Conservation (phyloP, 2,888 invertebrate species). For the Exocentrus adspersus region DNA sequence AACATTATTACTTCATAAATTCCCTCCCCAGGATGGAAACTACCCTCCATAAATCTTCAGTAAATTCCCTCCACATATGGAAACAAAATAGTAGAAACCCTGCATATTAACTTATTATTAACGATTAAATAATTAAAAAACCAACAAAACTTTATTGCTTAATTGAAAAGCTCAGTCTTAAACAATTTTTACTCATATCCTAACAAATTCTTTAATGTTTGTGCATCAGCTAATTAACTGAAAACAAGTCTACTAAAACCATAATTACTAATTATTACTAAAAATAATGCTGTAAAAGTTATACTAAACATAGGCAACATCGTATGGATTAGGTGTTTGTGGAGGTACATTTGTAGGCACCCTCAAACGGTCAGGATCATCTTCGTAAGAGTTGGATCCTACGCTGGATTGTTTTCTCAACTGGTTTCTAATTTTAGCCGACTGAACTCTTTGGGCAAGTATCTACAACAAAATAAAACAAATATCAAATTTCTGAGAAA, state of each 20-base stretch:
- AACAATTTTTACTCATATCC: constrained; percentile 4
- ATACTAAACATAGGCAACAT: constrained; percentile 36
- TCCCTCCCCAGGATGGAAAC: no score
- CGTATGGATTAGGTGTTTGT: constrained; percentile 39
- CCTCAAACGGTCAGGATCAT: constrained; percentile 47
- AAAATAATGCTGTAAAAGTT: constrained; percentile 3
- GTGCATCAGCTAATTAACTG: background rate
- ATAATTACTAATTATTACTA: constrained; percentile 1
- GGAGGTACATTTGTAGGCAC: constrained; percentile 49
- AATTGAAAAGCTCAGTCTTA: constrained; percentile 22
- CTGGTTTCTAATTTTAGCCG: constrained; percentile 54
- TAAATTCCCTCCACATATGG: no score
- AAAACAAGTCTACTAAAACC: background rate
- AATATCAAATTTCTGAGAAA: background rate
- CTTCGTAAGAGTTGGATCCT: constrained; percentile 41
- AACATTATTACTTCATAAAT: no score
- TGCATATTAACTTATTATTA: no score
- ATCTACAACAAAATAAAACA: constrained; percentile 38
- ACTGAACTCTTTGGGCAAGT: constrained; percentile 56
- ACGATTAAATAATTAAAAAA: constrained; percentile 11
- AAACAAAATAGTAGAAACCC: no score
- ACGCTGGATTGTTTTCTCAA: constrained; percentile 51
- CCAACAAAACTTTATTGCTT: constrained; percentile 15
- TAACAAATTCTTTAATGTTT: background rate
- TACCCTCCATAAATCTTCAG: no score